These are phyloP conservation scores for Rhinichthys klamathensis DNA, from an alignment of 2,113 vertebrate species.

Conservation along the genomic window DNA sequence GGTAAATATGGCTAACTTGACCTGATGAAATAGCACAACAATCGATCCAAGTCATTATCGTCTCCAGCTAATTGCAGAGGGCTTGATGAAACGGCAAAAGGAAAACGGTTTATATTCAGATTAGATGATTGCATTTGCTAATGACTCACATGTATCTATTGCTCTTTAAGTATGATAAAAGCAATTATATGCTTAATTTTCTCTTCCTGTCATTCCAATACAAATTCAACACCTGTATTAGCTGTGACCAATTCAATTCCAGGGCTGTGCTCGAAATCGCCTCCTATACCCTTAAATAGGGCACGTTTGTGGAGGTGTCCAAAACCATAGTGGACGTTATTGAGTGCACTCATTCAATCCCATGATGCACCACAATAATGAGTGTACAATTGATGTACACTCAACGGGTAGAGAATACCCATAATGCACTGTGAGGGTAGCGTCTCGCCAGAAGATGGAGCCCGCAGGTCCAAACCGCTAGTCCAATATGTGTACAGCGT, in stretches of 20 bases:
- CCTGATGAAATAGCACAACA: constrained; percentile 35
- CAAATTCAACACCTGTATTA: not conserved
- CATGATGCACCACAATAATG: too few species aligned
- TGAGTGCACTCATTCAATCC: too few species aligned
- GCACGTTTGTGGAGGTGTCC: too few species aligned
- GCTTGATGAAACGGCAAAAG: constrained; percentile 2
- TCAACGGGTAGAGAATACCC: too few species aligned
- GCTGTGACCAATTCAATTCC: not conserved
- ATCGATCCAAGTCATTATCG: constrained; percentile 16
- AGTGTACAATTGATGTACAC: too few species aligned
- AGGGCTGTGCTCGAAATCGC: too few species aligned
- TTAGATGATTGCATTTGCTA: not conserved
- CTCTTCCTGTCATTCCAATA: not conserved
- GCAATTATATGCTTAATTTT: not conserved
- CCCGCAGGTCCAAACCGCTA: too few species aligned
- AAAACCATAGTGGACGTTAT: too few species aligned
- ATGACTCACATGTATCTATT: not conserved
- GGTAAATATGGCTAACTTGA: constrained; percentile 47
- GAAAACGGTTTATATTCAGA: constrained; percentile 14
- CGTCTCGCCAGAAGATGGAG: too few species aligned
- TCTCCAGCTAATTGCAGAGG: constrained; percentile 37
- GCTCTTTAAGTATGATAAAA: not conserved
- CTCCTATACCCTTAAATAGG: too few species aligned
- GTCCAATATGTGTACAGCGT: too few species aligned
- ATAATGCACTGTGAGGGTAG: too few species aligned